phyloP scores from a whole-genome alignment of 2,113 vertebrate species.

The Archilochus colubris region DNA sequence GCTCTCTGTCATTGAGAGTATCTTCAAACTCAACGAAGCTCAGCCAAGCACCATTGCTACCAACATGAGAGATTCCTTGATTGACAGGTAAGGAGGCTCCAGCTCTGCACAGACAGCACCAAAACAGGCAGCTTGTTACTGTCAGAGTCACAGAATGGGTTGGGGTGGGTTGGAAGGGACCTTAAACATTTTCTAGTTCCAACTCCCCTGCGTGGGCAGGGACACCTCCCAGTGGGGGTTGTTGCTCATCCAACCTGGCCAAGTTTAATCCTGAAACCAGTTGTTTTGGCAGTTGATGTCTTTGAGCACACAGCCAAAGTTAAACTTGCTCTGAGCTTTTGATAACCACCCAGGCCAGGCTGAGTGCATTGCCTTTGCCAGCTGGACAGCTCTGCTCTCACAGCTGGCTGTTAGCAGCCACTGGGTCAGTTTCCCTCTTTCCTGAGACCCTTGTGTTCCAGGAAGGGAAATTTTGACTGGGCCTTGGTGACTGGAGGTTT shows the following conservation, averaged over 20 bases:
- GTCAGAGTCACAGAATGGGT: too few relatives aligned
- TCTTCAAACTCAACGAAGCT: constrained; percentile 90
- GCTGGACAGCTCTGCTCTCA: background rate
- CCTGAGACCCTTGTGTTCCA: background rate
- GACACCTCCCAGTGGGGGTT: too few relatives aligned
- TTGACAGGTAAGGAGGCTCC: constrained; percentile 88
- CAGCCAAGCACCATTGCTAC: constrained; percentile 94
- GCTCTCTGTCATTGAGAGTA: constrained; percentile 95
- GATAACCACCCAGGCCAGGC: background rate
- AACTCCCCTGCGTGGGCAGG: too few relatives aligned
- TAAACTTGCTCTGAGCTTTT: background rate
- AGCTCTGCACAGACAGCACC: background rate
- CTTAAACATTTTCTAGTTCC: too few relatives aligned
- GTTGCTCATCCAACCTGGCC: too few relatives aligned
- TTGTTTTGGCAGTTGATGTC: background rate
- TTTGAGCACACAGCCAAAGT: background rate
- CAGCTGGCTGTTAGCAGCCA: background rate
- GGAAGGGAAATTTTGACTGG: background rate
- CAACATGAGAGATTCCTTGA: constrained; percentile 94
- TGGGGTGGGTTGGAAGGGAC: too few relatives aligned
- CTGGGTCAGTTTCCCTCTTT: background rate
- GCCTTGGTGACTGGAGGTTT: background rate
- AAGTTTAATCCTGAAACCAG: too few relatives aligned
- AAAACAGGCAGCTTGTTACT: background rate
- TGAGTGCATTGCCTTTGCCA: background rate